Conservation (phyloP, 2,113 vertebrate genomes). For the Ophthalmolycus amberensis region DNA sequence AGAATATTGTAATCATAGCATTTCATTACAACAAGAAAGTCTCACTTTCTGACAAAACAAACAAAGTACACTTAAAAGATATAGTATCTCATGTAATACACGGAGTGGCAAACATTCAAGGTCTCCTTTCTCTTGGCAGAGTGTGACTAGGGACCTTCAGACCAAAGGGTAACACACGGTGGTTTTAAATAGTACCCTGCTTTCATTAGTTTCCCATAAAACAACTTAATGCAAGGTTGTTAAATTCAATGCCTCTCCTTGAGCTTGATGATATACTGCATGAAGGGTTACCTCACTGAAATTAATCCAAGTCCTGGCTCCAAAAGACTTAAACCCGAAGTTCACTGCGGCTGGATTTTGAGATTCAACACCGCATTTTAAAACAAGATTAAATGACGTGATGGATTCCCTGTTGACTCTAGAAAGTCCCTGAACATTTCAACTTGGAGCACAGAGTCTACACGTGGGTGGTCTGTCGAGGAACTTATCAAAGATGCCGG, state of each 20-base stretch:
- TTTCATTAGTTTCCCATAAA: slow-evolving; percentile 74
- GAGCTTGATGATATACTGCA: slow-evolving; percentile 54
- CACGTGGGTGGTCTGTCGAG: slow-evolving; percentile 39
- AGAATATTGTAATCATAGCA: slow-evolving; percentile 66
- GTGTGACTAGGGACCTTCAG: slow-evolving; percentile 48
- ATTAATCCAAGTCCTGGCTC: slow-evolving; percentile 50
- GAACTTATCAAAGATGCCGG: not conserved
- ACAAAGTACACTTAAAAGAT: slow-evolving; percentile 61
- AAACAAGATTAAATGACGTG: slow-evolving; percentile 35
- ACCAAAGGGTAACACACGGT: slow-evolving; percentile 48
- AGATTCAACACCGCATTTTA: slow-evolving; percentile 32
- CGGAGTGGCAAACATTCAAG: slow-evolving; percentile 66
- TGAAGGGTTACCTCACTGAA: slow-evolving; percentile 56
- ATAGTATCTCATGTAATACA: slow-evolving; percentile 66
- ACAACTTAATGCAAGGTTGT: slow-evolving; percentile 64
- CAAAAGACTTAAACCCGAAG: slow-evolving; percentile 33
- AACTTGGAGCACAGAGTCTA: not conserved
- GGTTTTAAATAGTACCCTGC: slow-evolving; percentile 54
- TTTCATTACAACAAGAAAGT: slow-evolving; percentile 57
- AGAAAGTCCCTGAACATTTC: slow-evolving; percentile 18
- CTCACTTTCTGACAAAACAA: slow-evolving; percentile 70
- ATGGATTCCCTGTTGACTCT: slow-evolving; percentile 41
- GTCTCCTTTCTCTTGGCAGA: slow-evolving; percentile 67
- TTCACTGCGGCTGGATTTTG: slow-evolving; percentile 45
- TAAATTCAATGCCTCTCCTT: slow-evolving; percentile 66